Base-by-base conservation (phyloP, 1,140 invertebrate genomes). In the Drosophila ficusphila region DNA sequence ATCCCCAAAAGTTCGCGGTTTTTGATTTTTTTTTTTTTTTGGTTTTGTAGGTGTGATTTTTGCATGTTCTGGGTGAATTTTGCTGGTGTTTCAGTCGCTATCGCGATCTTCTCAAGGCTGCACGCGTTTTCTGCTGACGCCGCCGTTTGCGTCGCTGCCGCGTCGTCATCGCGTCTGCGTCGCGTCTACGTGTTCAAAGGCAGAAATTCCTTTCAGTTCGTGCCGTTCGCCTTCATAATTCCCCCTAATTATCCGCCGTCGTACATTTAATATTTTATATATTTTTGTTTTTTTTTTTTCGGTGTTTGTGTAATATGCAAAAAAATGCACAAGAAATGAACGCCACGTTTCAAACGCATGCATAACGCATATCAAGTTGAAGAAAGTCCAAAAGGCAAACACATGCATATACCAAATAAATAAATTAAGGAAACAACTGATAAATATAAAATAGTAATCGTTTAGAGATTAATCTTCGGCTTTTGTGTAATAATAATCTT, bases 171-270 rank as follows among this genome's bases (percentile, higher is more conserved):
- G 54, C 54, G 64, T 46, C 51, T 61, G 31, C 61, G 74, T 67
- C 47, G 76, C 58, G 76, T 73, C 72, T 88, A 86, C 82, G 82
- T 86, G 82, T 88, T 88, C 69, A 77, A 70, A 71, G 47, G 64
- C 69, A 61, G 18, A 74, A 86, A 86, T 86, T 86, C 81, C 81
- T 88, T 73, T 69, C 77, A 64, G 60, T 83, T 77, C 74, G 79
- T 83, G 78, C 74, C 56, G 34, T 56, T 47, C 41, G 44, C 58
- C 62, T 72, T 72, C 57, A 72, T 73, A 76, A 71, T 76, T 72
- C 16, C 44, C 23, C 54, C 49, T 58, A 44, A 72, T 75, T 70
- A n/a, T 46, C 19, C 31, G 29, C 3, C 46, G 41, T 29, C 46
- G 41, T 29, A 34, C 31, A 33, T 23, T 51, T 46, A 19, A 25